Base-by-base conservation (phyloP, 2,888 invertebrate genomes). In the Lissonota sp. region DNA sequence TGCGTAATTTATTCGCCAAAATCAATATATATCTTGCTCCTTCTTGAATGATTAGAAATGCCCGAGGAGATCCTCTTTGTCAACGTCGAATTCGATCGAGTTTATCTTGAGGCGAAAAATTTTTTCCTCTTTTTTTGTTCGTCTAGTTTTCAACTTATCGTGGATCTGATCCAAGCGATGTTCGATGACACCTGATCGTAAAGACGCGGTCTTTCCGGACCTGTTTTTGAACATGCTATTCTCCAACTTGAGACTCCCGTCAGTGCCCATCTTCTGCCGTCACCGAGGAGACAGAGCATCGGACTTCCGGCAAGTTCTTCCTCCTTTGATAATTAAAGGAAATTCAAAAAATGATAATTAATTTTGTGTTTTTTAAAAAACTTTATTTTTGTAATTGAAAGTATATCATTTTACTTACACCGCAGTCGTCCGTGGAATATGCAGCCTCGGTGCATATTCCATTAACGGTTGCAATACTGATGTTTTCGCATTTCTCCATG, bases 301-400 rank as follows among this genome's bases (percentile, higher is more conserved):
- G 97, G 96, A 92, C 97, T 97, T 12, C 98, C 98, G 6, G 97
- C 97, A 87, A 96, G 96, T 93, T 97, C 97, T 93, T 97, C 97
- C 92, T 97, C 97, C 97, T 97, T 70, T 0, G 74, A 16, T 44
- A 77, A 14, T 62, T 6, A 8, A n/a, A 44, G 44, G 49, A 26
- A 8, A 1, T 63, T 53, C n/a, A 26, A 58, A 42, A 62, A 44
- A 62, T 51, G 8, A 10, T 12, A 63, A 69, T 66, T 26, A 16
- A 14, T 7, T n/a, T 60, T 62, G 8, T 12, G 12, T 67, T 46
- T 69, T 6, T 42, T n/a, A 37, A 57, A 7, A 76, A 55, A 51
- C 77, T 62, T 39, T 40, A 0, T 16, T 8, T 44, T 60, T 6
- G 6, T 42, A 60, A 26, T 49, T 7, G 60, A 37, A 58, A 55